phyloP scores from a whole-genome alignment of 2,113 vertebrate genomes.

The Tetrao urogallus region DNA sequence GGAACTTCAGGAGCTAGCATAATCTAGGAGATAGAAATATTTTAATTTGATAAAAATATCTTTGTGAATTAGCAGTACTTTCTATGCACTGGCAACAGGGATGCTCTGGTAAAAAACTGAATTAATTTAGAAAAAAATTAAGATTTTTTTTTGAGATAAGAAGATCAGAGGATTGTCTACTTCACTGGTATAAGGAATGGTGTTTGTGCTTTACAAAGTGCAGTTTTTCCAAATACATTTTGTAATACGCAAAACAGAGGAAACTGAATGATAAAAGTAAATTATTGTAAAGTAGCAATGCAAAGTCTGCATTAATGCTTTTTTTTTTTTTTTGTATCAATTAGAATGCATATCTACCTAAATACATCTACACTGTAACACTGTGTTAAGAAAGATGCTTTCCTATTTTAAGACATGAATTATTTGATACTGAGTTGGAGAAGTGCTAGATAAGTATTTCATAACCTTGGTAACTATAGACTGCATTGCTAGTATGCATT shows the following conservation, averaged over 20 bases:
- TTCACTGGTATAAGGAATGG: fast-evolving
- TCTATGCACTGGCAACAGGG: not conserved
- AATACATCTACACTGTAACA: not conserved
- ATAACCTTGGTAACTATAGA: not conserved
- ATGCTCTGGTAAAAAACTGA: not conserved
- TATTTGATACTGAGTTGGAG: not conserved
- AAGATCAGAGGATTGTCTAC: not conserved
- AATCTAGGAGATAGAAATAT: not conserved
- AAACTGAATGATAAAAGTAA: not conserved
- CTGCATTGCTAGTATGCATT: not conserved
- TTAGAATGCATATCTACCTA: not conserved
- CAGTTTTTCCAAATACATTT: not conserved
- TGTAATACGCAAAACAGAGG: not conserved
- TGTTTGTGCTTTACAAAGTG: not conserved
- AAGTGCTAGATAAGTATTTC: not conserved
- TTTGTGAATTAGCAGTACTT: not conserved
- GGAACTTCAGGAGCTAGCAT: not conserved
- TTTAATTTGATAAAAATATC: not conserved
- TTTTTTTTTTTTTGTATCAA: not conserved
- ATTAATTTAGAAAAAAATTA: not conserved
- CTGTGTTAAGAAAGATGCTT: not conserved
- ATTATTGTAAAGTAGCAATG: not conserved
- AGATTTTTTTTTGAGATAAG: not conserved
- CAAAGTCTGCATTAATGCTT: not conserved
- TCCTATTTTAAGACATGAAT: not conserved